Percentiles rank a stretch among this genome's conserved stretches.
Evolutionary conservation across 2,113 vertebrate genomes (phyloP).

Genomic region (Ifrita kowaldi): DNA sequence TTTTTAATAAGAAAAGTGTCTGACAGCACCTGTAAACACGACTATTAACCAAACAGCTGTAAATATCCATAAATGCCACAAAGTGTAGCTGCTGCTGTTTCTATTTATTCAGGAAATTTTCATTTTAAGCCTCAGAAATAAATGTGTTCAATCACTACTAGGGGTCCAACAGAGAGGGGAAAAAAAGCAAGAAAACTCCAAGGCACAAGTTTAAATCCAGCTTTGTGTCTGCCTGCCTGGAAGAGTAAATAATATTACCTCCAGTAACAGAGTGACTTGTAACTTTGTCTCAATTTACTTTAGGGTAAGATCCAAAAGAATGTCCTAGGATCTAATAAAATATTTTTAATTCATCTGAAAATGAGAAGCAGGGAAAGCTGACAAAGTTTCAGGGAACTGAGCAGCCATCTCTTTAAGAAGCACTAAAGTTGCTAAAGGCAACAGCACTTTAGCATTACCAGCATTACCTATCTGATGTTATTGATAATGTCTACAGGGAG

Average conservation of each 20-base stretch:
- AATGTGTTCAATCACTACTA: conserved; percentile 28
- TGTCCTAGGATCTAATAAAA: background rate
- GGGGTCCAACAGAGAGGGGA: background rate
- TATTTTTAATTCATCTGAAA: background rate
- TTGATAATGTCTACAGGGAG: background rate
- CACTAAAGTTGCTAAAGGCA: too few relatives aligned
- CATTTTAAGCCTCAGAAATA: conserved; percentile 38
- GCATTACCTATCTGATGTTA: background rate
- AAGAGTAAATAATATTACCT: background rate
- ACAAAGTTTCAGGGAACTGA: background rate
- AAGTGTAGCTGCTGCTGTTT: conserved; percentile 15
- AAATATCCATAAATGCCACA: conserved; percentile 32
- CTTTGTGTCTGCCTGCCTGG: background rate
- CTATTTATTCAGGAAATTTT: conserved; percentile 42
- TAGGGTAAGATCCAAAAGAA: background rate
- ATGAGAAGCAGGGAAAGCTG: background rate
- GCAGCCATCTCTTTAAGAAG: background rate
- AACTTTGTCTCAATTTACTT: background rate
- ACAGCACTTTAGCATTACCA: background rate
- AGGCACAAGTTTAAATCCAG: background rate
- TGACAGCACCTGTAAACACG: conserved; percentile 40
- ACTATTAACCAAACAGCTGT: conserved; percentile 25
- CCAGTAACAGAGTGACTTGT: background rate
- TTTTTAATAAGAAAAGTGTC: background rate
- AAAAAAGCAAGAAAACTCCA: background rate